Conservation (phyloP, 2,113 vertebrate genomes). For the Tichodroma muraria region DNA sequence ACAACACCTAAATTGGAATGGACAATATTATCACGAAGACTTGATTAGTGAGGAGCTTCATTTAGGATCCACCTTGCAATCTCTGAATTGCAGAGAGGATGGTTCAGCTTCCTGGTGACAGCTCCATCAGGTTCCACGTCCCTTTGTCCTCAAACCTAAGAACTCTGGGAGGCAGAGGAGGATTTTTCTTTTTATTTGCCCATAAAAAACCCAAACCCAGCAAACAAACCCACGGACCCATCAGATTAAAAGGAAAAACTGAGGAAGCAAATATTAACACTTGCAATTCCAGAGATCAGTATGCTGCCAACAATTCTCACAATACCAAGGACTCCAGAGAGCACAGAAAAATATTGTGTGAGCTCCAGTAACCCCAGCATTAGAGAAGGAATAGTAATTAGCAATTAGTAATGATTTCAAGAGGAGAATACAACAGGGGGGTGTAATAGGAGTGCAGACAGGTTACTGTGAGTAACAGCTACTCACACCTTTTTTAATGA, state of each 20-base stretch:
- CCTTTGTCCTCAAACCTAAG: background rate
- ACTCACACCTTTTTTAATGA: background rate
- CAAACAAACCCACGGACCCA: background rate
- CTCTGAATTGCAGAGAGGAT: background rate
- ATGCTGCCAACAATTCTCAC: background rate
- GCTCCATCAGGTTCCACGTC: background rate
- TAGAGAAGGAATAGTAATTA: background rate
- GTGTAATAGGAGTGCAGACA: background rate
- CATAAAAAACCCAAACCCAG: background rate
- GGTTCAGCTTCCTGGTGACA: background rate
- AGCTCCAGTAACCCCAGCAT: background rate
- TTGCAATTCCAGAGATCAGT: rapidly evolving
- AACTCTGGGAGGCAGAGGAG: background rate
- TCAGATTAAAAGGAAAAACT: background rate
- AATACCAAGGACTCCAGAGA: background rate
- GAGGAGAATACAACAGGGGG: background rate
- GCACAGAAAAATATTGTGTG: background rate
- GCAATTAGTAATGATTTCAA: background rate
- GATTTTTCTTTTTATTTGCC: background rate
- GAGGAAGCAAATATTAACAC: background rate
- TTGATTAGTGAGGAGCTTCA: background rate
- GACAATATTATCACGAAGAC: background rate
- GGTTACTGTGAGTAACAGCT: background rate
- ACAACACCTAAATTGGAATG: background rate
- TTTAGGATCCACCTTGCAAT: background rate